Evolutionary conservation across 2,888 invertebrate genomes (phyloP).

Genomic region (Caenorhabditis afra): DNA sequence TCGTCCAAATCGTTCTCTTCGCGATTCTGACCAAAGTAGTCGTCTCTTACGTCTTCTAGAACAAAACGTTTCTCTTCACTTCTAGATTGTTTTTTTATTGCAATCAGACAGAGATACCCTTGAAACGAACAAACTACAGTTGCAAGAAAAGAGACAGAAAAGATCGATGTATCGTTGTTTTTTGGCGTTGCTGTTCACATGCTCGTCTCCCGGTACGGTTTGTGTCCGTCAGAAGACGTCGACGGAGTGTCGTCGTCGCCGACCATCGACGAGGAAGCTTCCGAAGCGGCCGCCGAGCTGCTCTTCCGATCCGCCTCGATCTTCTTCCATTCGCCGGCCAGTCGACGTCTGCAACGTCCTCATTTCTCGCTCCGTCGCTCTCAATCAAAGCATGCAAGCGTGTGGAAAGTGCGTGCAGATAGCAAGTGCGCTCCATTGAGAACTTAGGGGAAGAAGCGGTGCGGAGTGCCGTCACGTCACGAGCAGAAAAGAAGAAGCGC

Average conservation of each 20-base stretch:
- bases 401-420: conserved; percentile 6
- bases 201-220: conserved; percentile 57
- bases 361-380: background rate
- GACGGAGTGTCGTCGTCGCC: conserved; percentile 59
- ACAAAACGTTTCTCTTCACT: background rate
- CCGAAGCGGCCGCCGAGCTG: conserved; percentile 52
- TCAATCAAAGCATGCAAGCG: conserved; percentile 15
- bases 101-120: conserved; percentile 47
- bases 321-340: conserved; percentile 65
- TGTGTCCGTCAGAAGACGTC: conserved; percentile 53
- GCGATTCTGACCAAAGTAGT: conserved; percentile 6
- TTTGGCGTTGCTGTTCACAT: conserved; percentile 25
- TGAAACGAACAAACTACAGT: conserved; percentile 49
- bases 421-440: conserved; percentile 25
- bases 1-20: conserved; percentile 20
- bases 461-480: conserved; percentile 34
- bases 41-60: conserved; percentile 15
- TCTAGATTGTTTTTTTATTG: conserved; percentile 33
- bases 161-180: conserved; percentile 3
- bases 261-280: conserved; percentile 47
- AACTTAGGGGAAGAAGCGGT: conserved; percentile 25
- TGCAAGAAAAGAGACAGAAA: conserved; percentile 5
- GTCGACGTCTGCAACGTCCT: conserved; percentile 54
- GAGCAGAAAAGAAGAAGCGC: background rate
- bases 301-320: conserved; percentile 58